These are phyloP conservation scores for Nephrocerus scutellatus DNA, from an alignment of 2,888 invertebrate genomes.

Conservation along the genomic window DNA sequence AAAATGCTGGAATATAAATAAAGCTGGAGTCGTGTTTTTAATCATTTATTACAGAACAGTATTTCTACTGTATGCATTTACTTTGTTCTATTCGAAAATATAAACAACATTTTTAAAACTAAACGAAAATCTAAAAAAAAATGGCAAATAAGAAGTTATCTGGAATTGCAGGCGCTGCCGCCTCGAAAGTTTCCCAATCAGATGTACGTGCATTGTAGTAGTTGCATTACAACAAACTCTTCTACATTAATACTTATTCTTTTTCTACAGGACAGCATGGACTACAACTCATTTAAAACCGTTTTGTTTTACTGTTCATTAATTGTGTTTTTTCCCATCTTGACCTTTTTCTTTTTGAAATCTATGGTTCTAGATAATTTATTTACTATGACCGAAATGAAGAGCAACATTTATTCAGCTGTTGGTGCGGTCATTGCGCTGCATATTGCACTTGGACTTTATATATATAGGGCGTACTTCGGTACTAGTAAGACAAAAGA, in stretches of 20 bases:
- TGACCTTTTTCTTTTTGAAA: conserved; percentile 67
- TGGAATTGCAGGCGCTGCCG: no score
- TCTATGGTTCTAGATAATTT: conserved; percentile 63
- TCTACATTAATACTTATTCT: conserved; percentile 7
- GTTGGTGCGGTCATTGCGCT: conserved; percentile 66
- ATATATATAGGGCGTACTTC: conserved; percentile 71
- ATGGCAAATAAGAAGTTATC: no score
- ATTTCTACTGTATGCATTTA: no score
- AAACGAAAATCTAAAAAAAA: no score
- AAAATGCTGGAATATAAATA: no score
- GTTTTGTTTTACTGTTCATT: conserved; percentile 69
- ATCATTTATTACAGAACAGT: no score
- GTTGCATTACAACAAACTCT: no score
- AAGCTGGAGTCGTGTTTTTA: no score
- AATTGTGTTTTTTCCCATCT: conserved; percentile 68
- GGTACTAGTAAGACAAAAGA: conserved; percentile 35
- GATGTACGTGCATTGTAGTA: no score
- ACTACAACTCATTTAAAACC: conserved; percentile 65
- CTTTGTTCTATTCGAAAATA: no score
- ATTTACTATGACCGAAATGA: conserved; percentile 51
- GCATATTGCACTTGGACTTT: conserved; percentile 69
- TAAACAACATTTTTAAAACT: no score
- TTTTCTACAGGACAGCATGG: conserved; percentile 48
- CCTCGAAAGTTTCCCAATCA: no score
- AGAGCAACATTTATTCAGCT: conserved; percentile 73